Evolutionary conservation across 1,140 invertebrate genomes (phyloP).

Genomic region (Diachasmimorpha longicaudata): DNA sequence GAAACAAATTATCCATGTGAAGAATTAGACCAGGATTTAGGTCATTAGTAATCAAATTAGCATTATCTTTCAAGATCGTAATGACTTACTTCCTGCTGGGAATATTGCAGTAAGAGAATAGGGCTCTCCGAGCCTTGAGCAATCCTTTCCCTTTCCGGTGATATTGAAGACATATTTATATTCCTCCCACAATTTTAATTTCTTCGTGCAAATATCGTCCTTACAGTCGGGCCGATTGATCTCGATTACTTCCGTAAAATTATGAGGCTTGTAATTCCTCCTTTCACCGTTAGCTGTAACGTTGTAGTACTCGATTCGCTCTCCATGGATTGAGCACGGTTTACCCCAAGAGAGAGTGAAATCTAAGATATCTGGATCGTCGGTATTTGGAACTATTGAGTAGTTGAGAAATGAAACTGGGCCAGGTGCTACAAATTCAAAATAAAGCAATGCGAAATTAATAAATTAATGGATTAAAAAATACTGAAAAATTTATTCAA

Average conservation of each 20-base stretch:
- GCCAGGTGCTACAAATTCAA: slow-evolving; percentile 39
- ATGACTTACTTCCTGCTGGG: slow-evolving; percentile 51
- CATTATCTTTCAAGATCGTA: too few species aligned
- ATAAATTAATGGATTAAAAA: background rate
- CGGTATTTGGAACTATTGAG: slow-evolving; percentile 22
- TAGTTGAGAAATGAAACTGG: slow-evolving; percentile 39
- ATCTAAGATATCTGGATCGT: slow-evolving; percentile 40
- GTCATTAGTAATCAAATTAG: too few species aligned
- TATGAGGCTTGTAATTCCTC: slow-evolving; percentile 27
- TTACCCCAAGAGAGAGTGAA: slow-evolving; percentile 44
- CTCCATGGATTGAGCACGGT: slow-evolving; percentile 44
- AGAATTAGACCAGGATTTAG: too few species aligned
- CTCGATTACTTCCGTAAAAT: slow-evolving; percentile 4
- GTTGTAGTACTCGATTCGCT: slow-evolving; percentile 40
- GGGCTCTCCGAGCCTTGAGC: slow-evolving; percentile 27
- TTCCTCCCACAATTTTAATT: slow-evolving; percentile 42
- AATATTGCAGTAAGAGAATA: slow-evolving; percentile 27
- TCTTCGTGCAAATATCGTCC: slow-evolving; percentile 35
- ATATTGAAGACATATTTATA: slow-evolving; percentile 47
- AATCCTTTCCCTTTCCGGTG: slow-evolving; percentile 33
- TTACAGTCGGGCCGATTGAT: slow-evolving; percentile 13
- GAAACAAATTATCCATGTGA: too few species aligned
- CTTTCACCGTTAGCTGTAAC: slow-evolving; percentile 37
- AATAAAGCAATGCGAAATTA: background rate
- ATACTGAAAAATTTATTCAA: too few species aligned